These are phyloP conservation scores for Lacerta viridis DNA, from an alignment of 2,797 vertebrate genomes.

Conservation along the genomic window DNA sequence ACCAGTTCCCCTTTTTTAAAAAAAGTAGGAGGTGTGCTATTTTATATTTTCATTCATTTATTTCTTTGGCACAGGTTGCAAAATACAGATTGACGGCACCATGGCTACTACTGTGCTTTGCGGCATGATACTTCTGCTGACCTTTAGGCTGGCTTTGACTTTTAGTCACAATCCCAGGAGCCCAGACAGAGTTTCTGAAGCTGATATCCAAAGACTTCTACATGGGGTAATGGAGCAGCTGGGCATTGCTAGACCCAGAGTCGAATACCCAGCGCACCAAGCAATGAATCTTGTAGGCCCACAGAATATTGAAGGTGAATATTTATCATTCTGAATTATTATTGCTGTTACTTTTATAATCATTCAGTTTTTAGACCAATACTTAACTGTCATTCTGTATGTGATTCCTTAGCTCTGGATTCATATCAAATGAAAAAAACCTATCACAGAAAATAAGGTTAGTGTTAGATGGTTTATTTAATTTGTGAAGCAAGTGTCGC, in stretches of 20 bases:
- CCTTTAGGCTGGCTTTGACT: constrained; percentile 78
- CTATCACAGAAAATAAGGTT: not conserved
- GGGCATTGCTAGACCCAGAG: constrained; percentile 94
- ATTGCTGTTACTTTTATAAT: not conserved
- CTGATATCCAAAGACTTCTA: constrained; percentile 94
- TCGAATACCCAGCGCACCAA: constrained; percentile 97
- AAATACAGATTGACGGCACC: constrained; percentile 43
- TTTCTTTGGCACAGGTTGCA: constrained; percentile 65
- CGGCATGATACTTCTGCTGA: constrained; percentile 79
- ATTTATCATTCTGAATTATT: constrained; percentile 14
- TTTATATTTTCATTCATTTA: not conserved
- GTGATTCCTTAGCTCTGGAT: not conserved
- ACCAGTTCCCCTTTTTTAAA: not conserved
- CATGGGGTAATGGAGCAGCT: constrained; percentile 98
- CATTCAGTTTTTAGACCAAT: not conserved
- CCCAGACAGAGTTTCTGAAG: constrained; percentile 91
- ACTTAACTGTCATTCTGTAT: not conserved
- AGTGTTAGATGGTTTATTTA: not conserved
- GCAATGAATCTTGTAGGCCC: constrained; percentile 96
- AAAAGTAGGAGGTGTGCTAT: rapidly evolving
- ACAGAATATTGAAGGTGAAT: constrained; percentile 94
- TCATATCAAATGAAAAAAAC: not conserved
- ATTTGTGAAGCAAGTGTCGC: not conserved
- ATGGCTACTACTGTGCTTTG: constrained; percentile 68
- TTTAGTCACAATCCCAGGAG: constrained; percentile 86